Base-by-base conservation (phyloP, 2,888 invertebrate species). In the Netelia fuscicornis region DNA sequence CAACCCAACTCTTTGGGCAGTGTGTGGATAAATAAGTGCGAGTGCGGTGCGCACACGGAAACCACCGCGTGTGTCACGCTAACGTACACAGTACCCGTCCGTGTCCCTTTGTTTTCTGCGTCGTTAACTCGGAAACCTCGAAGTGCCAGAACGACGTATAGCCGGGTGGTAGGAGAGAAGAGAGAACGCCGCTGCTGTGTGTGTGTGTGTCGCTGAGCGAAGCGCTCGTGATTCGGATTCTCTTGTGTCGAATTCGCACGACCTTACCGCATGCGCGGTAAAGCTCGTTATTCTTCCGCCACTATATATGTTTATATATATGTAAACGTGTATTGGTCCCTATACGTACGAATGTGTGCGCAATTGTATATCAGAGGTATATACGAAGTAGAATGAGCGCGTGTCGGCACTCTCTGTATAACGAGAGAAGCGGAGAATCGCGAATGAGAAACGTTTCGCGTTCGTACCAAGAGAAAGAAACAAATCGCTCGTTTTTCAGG, bases 361-460 rank as follows among this genome's bases (percentile, higher is more conserved):
- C n/a, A 17, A 9, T 17, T 56, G n/a, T 56, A 56, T 56, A 56
- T 48, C 42, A 60, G n/a, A 25, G 62, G 25, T 30, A 68, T 56
- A 68, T 10, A 65, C 78, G 68, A 56, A 11, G 17, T 64, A 76
- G 44, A 67, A 58, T 30, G 78, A 23, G 54, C 13, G 70, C 60
- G 52, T 71, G 79, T 72, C 64, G 79, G 75, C 60, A 65, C 62
- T 70, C 81, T 87, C 81, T 85, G 48, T 48, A 48, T 48, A 48
- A 48, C 48, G 48, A 48, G 48, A 48, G 13, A 48, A 77, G 68
- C 56, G 77, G 68, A 67, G n/a, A 58, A 58, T 67, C 48, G 20
- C 48, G 58, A 84, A 87, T 87, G 87, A 87, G 87, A 87, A 87
- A 87, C 83, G 77, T 72, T 85, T 81, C 56, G 71, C 83, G 86